Evolutionary conservation across 2,888 invertebrate species (phyloP), one percentile per base, ranked within the genome.

Genomic region (Drosophila siamana): DNA sequence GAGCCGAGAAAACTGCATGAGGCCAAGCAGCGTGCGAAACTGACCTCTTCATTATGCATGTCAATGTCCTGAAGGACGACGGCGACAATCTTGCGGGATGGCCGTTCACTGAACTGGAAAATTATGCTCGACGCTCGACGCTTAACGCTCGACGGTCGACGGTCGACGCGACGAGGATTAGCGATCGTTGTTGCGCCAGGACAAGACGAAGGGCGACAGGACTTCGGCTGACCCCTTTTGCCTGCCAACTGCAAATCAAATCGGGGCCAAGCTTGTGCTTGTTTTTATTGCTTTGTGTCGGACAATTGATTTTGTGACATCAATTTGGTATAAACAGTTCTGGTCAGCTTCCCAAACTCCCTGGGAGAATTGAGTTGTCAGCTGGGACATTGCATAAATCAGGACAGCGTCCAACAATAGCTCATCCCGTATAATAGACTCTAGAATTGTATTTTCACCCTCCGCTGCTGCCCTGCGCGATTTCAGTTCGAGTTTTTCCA

Each of bases 241-340:
- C n/a, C 19, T 3, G 19, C 36, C 36, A 38, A 38, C 13, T 7
- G 36, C 36, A 38, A 38, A 38, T 38, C 36, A 33, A 33, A 13
- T 38, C 36, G 15, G 13, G 13, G 13, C 28, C 38, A 36, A 33
- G 38, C 6, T 19, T 57, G 33, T 11, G 11, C 33, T 70, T 81
- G 82, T 76, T 85, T 81, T 87, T 87, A 81, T 83, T 87, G 82
- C 81, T 43, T 56, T 69, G 74, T 73, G 82, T 81, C 67, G 85
- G 72, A 83, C 83, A 83, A 87, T 83, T 83, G 83, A 83, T 87
- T 81, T 66, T 70, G 79, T 87, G 87, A 84, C 83, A 85, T 81
- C 67, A 74, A 78, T 87, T 51, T 50, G 57, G 51, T 87, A 87
- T 84, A 84, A 84, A 87, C 87, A 81, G 82, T 72, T 74, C 74